These are phyloP conservation scores for Trochalopteron elliotii DNA, from an alignment of 2,113 vertebrate species.

Conservation along the genomic window DNA sequence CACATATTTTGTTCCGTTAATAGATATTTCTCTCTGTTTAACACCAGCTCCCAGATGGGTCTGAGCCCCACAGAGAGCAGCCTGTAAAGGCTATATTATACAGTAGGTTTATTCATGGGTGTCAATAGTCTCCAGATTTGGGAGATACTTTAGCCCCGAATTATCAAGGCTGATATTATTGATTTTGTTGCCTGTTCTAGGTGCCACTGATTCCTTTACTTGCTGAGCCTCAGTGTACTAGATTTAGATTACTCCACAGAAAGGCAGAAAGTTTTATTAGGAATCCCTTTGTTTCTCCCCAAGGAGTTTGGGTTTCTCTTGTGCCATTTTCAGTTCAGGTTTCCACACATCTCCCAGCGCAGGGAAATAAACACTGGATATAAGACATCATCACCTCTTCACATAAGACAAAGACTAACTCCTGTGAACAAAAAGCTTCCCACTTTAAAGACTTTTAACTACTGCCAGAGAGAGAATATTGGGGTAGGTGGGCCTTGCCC, in stretches of 20 bases:
- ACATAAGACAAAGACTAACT: neutral
- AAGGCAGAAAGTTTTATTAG: neutral
- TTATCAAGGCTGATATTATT: neutral
- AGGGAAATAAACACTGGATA: neutral
- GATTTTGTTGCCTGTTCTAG: neutral
- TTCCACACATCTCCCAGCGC: neutral
- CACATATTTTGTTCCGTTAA: neutral
- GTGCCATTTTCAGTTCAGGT: neutral
- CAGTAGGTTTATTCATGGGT: neutral
- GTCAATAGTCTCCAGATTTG: neutral
- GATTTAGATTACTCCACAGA: neutral
- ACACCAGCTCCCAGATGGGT: neutral
- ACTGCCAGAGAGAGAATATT: neutral
- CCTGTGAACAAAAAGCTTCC: neutral
- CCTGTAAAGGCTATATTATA: neutral
- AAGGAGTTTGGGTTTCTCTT: neutral
- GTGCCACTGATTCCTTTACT: neutral
- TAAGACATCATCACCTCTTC: neutral
- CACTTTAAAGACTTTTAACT: neutral
- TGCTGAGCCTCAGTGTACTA: neutral
- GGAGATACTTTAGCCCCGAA: neutral
- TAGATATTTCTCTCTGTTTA: neutral
- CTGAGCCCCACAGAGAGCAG: neutral
- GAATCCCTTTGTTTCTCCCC: neutral
- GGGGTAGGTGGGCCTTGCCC: neutral